These are phyloP conservation scores for Actinostola sp. DNA, from an alignment of 92 coral and sea anemone genomes.

Conservation along the genomic window DNA sequence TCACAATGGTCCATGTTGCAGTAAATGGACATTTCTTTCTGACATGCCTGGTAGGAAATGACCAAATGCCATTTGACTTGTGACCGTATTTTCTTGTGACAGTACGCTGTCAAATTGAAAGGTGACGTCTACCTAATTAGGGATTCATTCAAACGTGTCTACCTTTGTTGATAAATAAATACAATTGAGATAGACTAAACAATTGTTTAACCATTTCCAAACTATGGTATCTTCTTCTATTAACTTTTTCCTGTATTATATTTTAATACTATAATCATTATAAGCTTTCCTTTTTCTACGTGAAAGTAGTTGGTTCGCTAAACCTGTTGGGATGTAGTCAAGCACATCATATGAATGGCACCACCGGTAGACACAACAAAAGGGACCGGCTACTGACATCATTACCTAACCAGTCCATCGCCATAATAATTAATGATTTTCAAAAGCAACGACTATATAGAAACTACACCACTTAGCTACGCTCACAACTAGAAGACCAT, in stretches of 20 bases:
- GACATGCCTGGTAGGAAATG: constrained; percentile 5
- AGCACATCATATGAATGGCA: constrained; percentile 2
- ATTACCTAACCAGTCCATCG: constrained; percentile 8
- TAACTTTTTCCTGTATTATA: too few relatives aligned
- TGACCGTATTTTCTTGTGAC: not conserved
- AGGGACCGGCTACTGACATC: constrained; percentile 22
- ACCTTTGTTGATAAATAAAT: not conserved
- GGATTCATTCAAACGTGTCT: constrained; percentile 2
- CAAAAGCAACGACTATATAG: constrained; percentile 23
- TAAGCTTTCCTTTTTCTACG: not conserved
- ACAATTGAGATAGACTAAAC: not conserved
- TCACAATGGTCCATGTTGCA: constrained; percentile 17
- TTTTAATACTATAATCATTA: too few relatives aligned
- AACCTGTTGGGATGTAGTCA: constrained; percentile 10
- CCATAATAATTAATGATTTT: constrained; percentile 53
- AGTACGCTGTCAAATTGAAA: not conserved
- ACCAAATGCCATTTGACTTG: constrained; percentile 9
- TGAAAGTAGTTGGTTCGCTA: not conserved
- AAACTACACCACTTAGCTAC: not conserved
- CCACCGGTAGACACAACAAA: constrained; percentile 38
- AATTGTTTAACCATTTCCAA: not conserved
- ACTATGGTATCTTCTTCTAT: not conserved
- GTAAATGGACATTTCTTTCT: not conserved
- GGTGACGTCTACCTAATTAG: not conserved
- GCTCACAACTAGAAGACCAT: constrained; percentile 9